These are phyloP conservation scores for Sarcophaga peregrina DNA, from an alignment of 1,140 invertebrate species.

Conservation along the genomic window DNA sequence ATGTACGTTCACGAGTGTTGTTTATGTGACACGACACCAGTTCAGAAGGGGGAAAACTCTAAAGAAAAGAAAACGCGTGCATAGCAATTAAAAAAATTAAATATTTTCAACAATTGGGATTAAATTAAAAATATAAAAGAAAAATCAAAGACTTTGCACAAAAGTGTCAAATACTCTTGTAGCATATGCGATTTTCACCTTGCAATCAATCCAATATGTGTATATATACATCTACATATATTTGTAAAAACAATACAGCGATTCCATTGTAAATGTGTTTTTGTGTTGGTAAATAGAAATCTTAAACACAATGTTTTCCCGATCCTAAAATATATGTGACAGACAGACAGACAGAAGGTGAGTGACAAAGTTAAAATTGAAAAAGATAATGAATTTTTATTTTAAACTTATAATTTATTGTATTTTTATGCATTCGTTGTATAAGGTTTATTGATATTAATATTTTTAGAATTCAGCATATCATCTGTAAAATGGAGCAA, in stretches of 20 bases:
- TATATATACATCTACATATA: too few species aligned
- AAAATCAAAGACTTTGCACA: background rate
- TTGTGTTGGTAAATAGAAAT: background rate
- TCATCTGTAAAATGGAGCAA: too few species aligned
- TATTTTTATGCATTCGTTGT: too few species aligned
- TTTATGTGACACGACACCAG: constrained; percentile 17
- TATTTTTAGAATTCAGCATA: too few species aligned
- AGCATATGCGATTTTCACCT: constrained; percentile 7
- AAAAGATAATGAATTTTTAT: too few species aligned
- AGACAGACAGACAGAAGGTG: background rate
- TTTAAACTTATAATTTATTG: too few species aligned
- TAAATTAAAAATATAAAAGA: background rate
- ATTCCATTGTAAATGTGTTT: constrained; percentile 17
- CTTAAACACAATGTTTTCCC: background rate
- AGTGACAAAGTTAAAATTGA: background rate
- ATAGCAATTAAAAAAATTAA: background rate
- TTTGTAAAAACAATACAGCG: background rate
- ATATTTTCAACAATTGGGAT: background rate
- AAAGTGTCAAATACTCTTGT: background rate
- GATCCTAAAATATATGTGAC: background rate
- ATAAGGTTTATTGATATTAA: too few species aligned
- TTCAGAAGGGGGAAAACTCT: constrained; percentile 11
- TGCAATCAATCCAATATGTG: background rate
- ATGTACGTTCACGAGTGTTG: background rate
- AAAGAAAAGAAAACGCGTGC: constrained; percentile 8